Evolutionary conservation across 2,113 vertebrate species (phyloP).

Genomic region (Corythornis cristatus): DNA sequence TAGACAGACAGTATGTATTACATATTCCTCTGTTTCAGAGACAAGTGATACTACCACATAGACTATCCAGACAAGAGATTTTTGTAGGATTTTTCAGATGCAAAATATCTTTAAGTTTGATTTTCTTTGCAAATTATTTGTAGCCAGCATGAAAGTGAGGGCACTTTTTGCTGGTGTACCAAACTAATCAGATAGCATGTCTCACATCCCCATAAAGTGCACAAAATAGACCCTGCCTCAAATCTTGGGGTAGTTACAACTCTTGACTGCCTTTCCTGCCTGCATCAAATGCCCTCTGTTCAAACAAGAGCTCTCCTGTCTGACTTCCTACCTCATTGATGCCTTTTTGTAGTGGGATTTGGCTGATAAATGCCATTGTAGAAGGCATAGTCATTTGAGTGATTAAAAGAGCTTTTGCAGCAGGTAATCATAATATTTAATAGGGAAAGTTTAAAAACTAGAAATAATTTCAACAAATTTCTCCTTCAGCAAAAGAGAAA

Average conservation of each 20-base stretch:
- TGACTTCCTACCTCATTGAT: background rate
- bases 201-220: background rate
- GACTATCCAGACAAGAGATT: background rate
- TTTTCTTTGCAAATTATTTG: background rate
- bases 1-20: background rate
- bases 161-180: background rate
- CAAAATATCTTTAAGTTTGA: background rate
- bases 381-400: background rate
- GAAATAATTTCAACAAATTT: background rate
- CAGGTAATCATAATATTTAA: background rate
- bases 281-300: background rate
- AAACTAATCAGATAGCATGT: background rate
- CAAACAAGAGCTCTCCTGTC: background rate
- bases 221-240: background rate
- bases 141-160: background rate
- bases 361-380: background rate
- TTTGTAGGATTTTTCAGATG: background rate
- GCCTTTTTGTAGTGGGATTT: background rate
- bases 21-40: background rate
- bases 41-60: background rate
- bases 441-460: background rate
- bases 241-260: background rate
- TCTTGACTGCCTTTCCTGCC: background rate
- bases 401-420: background rate
- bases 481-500: background rate